These are phyloP conservation scores for Elephas maximus DNA, from an alignment of 2,113 vertebrate species.

Conservation along the genomic window DNA sequence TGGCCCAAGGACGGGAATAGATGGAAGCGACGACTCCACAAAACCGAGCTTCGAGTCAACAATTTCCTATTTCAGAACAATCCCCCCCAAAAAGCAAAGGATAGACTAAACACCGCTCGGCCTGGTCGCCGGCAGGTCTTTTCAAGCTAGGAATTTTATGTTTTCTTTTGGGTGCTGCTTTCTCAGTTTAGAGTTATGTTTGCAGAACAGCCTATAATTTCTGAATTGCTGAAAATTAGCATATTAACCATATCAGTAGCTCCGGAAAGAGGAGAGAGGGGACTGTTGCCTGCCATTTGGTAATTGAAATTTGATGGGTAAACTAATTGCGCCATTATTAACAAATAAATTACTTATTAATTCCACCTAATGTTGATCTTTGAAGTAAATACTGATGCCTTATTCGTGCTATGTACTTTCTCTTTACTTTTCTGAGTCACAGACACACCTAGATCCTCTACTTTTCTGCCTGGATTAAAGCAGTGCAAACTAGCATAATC, in stretches of 20 bases:
- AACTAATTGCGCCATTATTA: conserved; percentile 88
- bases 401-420: not conserved
- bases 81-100: conserved; percentile 12
- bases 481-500: not conserved
- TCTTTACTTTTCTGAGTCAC: conserved; percentile 66
- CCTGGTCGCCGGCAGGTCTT: not conserved
- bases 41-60: conserved; percentile 22
- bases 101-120: not conserved
- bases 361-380: conserved; percentile 67
- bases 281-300: conserved; percentile 82
- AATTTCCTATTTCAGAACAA: conserved; percentile 52
- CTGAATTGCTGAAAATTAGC: conserved; percentile 78
- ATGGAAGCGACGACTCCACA: not conserved
- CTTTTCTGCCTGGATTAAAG: conserved; percentile 36
- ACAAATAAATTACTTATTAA: conserved; percentile 78
- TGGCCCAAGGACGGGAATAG: not conserved
- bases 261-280: conserved; percentile 79
- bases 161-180: conserved; percentile 24
- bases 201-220: conserved; percentile 73
- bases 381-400: conserved; percentile 78
- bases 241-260: conserved; percentile 83
- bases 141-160: conserved; percentile 24
- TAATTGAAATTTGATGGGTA: conserved; percentile 89
- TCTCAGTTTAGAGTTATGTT: conserved; percentile 41
- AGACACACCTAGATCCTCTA: conserved; percentile 53